Evolutionary conservation across 2,797 vertebrate genomes (phyloP), one percentile per base, ranked within the genome.

Genomic region (Gymnopithys bicolor): DNA sequence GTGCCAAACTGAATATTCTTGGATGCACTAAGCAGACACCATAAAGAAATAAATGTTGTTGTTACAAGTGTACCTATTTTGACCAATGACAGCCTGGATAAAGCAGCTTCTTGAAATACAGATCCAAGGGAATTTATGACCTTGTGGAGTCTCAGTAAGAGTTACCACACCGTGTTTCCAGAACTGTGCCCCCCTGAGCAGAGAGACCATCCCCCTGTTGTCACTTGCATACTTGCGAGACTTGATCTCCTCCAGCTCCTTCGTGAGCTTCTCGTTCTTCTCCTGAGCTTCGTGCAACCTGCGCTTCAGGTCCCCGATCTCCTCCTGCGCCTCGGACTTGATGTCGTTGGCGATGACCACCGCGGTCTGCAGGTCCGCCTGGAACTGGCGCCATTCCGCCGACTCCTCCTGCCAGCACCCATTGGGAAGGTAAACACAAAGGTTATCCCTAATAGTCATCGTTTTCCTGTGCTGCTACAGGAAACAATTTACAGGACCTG

Each of bases 321-420:
- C 99, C 64, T 99, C 99, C 96, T 99, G 99, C 3, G 99, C 99
- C 96, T 99, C 99, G 0, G 99, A 99, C 92, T 99, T 99, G 77
- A 99, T 99, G 70, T 99, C 99, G 17, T 99, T 99, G 28, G 99
- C 99, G 48, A 99, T 99, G 60, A 99, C 99, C 60, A 99, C 99
- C 1, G 99, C 99, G 1, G 99, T 99, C 97, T 99, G 99, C 60
- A 99, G 98, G 85, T 99, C 99, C 27, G 99, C 99, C 95, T 99
- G 99, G 97, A 99, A 99, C 97, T 99, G 99, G 73, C 99, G 98
- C 99, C 99, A 99, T 69, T 99, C 99, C 7, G 99, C 99, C 5
- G 99, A 99, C 93, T 99, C 99, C 96, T 99, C 99, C 99, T 99
- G 35, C 6, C n/a, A 90, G 46, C 68, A 59, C 7, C 2, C 56